phyloP scores from a whole-genome alignment of 2,888 invertebrate genomes.

The Suillia variegata region DNA sequence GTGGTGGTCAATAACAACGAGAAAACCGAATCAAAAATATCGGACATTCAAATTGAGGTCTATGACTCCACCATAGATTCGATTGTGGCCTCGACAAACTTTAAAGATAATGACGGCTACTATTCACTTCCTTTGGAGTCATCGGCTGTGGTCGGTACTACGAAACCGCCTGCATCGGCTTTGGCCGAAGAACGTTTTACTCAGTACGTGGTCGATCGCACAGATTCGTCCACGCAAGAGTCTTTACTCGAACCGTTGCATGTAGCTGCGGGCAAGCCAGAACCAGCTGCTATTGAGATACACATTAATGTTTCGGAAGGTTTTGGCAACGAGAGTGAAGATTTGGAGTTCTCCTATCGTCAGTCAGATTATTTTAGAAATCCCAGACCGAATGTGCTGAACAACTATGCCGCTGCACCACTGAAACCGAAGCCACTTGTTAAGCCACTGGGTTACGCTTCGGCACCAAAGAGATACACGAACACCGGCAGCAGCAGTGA shows the following conservation, averaged over 20 bases:
- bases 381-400: background rate
- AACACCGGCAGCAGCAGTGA: conserved; percentile 35
- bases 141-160: conserved; percentile 29
- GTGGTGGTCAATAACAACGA: conserved; percentile 2
- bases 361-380: conserved; percentile 36
- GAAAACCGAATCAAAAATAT: conserved; percentile 55
- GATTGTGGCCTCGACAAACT: conserved; percentile 56
- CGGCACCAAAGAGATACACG: conserved; percentile 15
- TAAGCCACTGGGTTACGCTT: background rate
- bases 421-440: background rate
- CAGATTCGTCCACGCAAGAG: conserved; percentile 53
- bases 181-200: conserved; percentile 52
- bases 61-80: conserved; percentile 59
- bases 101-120: conserved; percentile 42
- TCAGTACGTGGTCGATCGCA: conserved; percentile 55
- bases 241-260: conserved; percentile 32
- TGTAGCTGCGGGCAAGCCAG: conserved; percentile 43
- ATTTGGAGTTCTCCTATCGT: conserved; percentile 56
- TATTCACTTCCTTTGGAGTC: conserved; percentile 31
- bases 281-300: conserved; percentile 58
- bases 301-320: conserved; percentile 60
- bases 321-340: conserved; percentile 54
- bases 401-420: background rate
- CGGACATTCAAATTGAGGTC: conserved; percentile 57
- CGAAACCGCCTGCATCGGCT: conserved; percentile 36